Evolutionary conservation across 37 sponge, comb jelly and placozoan genomes (phyloP).

Genomic region (Haliclona indistincta): DNA sequence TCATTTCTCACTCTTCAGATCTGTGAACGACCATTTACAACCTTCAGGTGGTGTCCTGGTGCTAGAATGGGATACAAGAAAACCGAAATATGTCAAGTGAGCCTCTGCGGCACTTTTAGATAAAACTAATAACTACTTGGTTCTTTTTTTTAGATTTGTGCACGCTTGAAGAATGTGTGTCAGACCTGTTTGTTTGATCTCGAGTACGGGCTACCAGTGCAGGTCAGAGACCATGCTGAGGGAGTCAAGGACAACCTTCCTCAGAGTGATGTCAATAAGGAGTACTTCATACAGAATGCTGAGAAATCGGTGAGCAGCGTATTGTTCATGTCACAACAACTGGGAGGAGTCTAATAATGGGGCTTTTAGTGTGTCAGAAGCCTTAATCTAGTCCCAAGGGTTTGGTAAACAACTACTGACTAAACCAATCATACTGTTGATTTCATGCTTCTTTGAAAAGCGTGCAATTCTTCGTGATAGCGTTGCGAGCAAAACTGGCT

Average conservation of each 20-base stretch:
- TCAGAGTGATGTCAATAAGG: conserved; percentile 90
- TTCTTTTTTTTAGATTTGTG: conserved; percentile 67
- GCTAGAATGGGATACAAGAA: conserved; percentile 97
- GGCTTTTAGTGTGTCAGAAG: no score
- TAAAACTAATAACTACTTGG: no score
- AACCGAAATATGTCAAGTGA: conserved; percentile 94
- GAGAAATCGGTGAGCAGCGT: conserved; percentile 72
- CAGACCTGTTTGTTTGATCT: conserved; percentile 95
- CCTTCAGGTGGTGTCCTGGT: conserved; percentile 99
- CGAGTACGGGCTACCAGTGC: conserved; percentile 94
- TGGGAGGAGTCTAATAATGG: no score
- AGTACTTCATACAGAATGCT: conserved; percentile 89
- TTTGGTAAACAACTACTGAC: no score
- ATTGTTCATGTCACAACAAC: no score
- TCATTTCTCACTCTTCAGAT: no score
- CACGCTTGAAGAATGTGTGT: conserved; percentile 99
- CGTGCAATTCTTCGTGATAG: no score
- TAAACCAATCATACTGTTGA: no score
- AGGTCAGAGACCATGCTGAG: conserved; percentile 84
- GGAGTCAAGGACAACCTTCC: conserved; percentile 82
- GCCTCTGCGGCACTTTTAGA: no score
- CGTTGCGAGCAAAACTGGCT: no score
- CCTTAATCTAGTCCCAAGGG: no score
- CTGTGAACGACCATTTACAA: conserved; percentile 94
- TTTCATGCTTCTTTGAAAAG: no score